Conservation (phyloP, 2,888 invertebrate species). For the Psococerastis gibbosa region DNA sequence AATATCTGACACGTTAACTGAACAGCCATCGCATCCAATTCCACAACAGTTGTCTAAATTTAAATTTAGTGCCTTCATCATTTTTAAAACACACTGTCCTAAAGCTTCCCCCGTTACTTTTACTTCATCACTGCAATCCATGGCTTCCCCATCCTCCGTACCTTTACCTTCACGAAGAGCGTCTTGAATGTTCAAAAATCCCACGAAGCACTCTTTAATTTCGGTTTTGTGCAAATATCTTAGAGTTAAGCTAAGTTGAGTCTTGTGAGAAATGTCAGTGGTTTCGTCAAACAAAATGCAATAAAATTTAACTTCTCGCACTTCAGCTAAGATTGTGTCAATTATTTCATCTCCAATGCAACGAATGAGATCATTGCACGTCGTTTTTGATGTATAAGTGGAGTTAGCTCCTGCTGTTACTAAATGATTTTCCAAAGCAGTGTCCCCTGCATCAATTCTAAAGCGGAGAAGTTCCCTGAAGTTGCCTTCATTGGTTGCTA, state of each 20-base stretch:
- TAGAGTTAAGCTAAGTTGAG: conserved; percentile 19
- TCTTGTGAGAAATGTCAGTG: conserved; percentile 19
- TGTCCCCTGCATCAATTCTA: conserved; percentile 18
- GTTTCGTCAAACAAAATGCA: conserved; percentile 21
- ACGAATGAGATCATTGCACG: conserved; percentile 20
- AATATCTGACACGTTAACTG: not conserved
- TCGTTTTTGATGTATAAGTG: conserved; percentile 19
- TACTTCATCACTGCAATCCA: not conserved
- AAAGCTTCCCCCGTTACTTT: not conserved
- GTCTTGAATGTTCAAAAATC: too few species aligned
- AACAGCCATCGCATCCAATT: not conserved
- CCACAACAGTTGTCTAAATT: not conserved
- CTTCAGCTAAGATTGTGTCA: conserved; percentile 15
- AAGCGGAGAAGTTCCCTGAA: conserved; percentile 18
- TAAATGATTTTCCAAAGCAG: conserved; percentile 17
- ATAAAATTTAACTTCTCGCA: conserved; percentile 17
- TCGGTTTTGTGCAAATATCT: conserved; percentile 17
- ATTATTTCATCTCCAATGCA: conserved; percentile 18
- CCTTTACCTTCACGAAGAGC: too few species aligned
- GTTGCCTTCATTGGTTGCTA: conserved; percentile 16
- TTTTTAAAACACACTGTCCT: not conserved
- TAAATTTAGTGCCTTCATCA: not conserved
- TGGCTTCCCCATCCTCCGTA: conserved; percentile 17
- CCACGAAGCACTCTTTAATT: conserved; percentile 18
- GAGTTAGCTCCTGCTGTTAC: conserved; percentile 17